Conservation (phyloP, 2,797 vertebrate genomes). For the Peromyscus attwateri region DNA sequence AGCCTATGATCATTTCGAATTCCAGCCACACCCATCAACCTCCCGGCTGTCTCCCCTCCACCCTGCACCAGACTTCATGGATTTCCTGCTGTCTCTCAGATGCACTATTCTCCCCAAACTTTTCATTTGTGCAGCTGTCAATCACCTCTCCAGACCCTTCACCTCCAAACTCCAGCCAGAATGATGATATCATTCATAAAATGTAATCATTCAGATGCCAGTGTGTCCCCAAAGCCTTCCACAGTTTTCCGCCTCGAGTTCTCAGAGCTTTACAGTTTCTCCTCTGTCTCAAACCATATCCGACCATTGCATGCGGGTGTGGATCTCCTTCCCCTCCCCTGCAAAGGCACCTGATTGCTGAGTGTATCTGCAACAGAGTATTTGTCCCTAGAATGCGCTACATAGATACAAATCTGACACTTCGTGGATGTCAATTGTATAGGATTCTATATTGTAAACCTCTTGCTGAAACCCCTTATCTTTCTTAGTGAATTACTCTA, state of each 20-base stretch:
- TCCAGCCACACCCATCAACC: neutral
- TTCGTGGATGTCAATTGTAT: neutral
- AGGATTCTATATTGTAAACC: neutral
- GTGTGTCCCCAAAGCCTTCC: neutral
- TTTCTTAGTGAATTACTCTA: neutral
- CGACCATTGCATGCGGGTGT: accelerated
- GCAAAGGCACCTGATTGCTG: neutral
- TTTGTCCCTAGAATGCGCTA: neutral
- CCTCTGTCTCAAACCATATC: neutral
- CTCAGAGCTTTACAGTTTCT: neutral
- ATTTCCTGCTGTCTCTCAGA: neutral
- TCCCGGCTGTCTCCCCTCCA: too few species aligned
- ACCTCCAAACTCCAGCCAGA: neutral
- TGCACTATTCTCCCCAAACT: neutral
- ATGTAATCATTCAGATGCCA: neutral
- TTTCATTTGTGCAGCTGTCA: neutral
- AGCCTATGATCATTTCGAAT: neutral
- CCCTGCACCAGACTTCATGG: neutral
- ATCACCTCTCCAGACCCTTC: neutral
- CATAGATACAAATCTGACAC: neutral
- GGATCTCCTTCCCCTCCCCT: neutral
- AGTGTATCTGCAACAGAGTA: neutral
- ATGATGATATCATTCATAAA: neutral
- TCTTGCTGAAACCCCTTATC: neutral
- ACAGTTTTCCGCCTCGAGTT: neutral